Evolutionary conservation across 2,888 invertebrate species (phyloP).

Genomic region (Scaeva pyrastri): DNA sequence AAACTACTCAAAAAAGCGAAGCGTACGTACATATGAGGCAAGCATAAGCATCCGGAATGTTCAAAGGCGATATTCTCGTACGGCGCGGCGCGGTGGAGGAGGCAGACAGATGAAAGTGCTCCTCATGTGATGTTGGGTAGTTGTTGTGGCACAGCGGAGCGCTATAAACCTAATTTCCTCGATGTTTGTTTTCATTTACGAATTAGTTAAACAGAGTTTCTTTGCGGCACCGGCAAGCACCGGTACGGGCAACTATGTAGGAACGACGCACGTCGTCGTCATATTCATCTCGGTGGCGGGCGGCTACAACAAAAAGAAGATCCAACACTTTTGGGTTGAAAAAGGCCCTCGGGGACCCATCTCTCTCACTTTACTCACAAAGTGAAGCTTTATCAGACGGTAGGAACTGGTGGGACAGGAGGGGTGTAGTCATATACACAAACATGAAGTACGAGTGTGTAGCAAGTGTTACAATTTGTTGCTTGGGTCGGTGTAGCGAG

Average conservation of each 20-base stretch:
- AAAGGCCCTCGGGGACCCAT: slow-evolving; percentile 50
- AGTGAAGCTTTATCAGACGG: slow-evolving; percentile 35
- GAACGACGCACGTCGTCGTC: neutral
- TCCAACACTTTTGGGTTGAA: slow-evolving; percentile 47
- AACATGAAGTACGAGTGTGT: slow-evolving; percentile 65
- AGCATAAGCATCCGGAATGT: slow-evolving; percentile 59
- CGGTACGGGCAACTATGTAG: no score
- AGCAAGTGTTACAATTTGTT: slow-evolving; percentile 69
- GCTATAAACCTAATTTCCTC: slow-evolving; percentile 74
- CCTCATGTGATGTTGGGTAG: slow-evolving; percentile 28
- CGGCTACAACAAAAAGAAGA: slow-evolving; percentile 47
- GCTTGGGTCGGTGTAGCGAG: neutral
- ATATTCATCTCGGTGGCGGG: no score
- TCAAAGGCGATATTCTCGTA: slow-evolving; percentile 43
- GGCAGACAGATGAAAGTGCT: no score
- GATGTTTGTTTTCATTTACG: slow-evolving; percentile 77
- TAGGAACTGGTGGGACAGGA: neutral
- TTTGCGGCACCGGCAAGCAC: slow-evolving; percentile 33
- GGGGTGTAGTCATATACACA: slow-evolving; percentile 47
- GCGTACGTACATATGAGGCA: slow-evolving; percentile 14
- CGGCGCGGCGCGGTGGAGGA: neutral
- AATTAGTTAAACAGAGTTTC: slow-evolving; percentile 76
- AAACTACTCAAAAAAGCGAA: neutral
- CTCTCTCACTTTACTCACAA: slow-evolving; percentile 58
- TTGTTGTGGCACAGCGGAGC: slow-evolving; percentile 38